A percentile compares a stretch with the other conserved stretches of the same genome.
Evolutionary conservation across 2,797 vertebrate species (phyloP).

Genomic region (Uromys caudimaculatus): DNA sequence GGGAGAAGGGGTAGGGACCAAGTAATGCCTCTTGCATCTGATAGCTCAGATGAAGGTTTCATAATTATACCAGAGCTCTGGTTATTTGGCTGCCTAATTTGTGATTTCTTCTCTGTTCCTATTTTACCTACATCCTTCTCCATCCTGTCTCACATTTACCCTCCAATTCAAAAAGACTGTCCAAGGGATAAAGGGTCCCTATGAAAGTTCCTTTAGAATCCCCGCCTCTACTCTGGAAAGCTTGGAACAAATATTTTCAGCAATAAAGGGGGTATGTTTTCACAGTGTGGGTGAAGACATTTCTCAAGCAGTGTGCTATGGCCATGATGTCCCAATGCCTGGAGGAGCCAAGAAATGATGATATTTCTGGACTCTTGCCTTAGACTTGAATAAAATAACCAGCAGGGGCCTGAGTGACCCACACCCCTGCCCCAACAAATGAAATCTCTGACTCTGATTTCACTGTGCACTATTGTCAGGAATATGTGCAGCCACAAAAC

Average conservation of each 20-base stretch:
- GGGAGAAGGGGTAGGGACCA: neutral
- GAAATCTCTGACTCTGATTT: slow-evolving; percentile 32
- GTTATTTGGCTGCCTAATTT: slow-evolving; percentile 28
- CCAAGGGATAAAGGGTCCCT: slow-evolving; percentile 31
- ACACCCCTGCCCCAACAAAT: neutral
- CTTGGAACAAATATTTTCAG: slow-evolving; percentile 71
- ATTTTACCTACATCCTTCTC: slow-evolving; percentile 57
- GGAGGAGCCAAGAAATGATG: slow-evolving; percentile 39
- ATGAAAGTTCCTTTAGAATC: slow-evolving; percentile 62
- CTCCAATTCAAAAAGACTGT: slow-evolving; percentile 63
- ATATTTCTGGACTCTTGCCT: slow-evolving; percentile 52
- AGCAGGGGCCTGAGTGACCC: neutral
- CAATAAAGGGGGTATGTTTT: slow-evolving; percentile 40
- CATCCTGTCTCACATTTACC: slow-evolving; percentile 64
- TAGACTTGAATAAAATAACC: neutral
- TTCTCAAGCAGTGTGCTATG: slow-evolving; percentile 20
- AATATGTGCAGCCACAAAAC: neutral
- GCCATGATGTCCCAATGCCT: slow-evolving; percentile 5
- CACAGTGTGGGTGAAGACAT: slow-evolving; percentile 54
- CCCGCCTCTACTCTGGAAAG: slow-evolving; percentile 24
- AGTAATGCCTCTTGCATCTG: neutral
- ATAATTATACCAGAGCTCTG: slow-evolving; percentile 47
- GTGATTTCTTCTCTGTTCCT: slow-evolving; percentile 50
- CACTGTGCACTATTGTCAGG: slow-evolving; percentile 4
- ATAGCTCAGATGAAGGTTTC: slow-evolving; percentile 30